Evolutionary conservation across 2,113 vertebrate genomes (phyloP).

Genomic region (Diadophis punctatus): DNA sequence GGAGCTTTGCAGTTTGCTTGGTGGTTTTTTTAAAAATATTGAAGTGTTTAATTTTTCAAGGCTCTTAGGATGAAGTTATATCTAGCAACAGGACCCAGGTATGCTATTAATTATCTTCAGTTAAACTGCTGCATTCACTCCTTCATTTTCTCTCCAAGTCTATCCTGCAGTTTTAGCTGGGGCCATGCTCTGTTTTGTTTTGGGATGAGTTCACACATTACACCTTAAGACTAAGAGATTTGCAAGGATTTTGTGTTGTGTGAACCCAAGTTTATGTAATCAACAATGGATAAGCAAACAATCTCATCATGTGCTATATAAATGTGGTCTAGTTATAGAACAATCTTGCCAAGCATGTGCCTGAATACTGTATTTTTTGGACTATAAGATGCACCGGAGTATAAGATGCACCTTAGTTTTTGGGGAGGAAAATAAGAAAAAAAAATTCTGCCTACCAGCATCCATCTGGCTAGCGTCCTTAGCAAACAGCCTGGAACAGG

Average conservation of each 20-base stretch:
- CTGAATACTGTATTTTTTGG: too few relatives aligned
- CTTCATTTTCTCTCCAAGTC: not conserved
- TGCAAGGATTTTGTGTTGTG: not conserved
- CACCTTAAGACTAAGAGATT: not conserved
- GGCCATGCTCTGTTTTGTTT: not conserved
- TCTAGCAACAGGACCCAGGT: not conserved
- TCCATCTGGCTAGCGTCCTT: too few relatives aligned
- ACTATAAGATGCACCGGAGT: too few relatives aligned
- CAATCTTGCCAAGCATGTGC: not conserved
- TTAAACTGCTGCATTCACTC: not conserved
- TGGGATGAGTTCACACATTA: not conserved
- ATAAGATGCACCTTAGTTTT: too few relatives aligned
- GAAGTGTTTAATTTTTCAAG: slow-evolving; percentile 22
- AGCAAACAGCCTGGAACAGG: too few relatives aligned
- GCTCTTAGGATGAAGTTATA: not conserved
- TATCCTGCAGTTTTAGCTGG: not conserved
- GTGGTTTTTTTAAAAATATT: slow-evolving; percentile 11
- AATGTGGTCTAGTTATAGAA: not conserved
- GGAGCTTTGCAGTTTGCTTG: slow-evolving; percentile 9
- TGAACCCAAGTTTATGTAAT: not conserved
- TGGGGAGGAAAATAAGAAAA: too few relatives aligned
- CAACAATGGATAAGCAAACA: not conserved
- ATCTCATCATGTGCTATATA: not conserved
- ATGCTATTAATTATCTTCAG: not conserved
- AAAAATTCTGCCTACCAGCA: too few relatives aligned